Conservation (phyloP, 2,888 invertebrate species). For the Latheticus oryzae region DNA sequence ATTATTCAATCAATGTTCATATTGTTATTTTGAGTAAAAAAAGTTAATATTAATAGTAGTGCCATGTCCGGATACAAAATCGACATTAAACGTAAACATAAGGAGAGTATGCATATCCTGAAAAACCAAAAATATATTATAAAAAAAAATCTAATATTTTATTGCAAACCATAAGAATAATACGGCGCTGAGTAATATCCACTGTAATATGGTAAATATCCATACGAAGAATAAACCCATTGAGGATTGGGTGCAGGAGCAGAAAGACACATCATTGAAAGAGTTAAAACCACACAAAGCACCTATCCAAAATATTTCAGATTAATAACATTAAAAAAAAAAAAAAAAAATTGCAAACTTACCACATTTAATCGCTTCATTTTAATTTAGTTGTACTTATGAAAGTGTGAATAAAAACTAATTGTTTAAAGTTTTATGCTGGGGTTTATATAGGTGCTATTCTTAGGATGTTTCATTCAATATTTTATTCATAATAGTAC, state of each 20-base stretch:
- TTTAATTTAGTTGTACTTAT: too few species aligned
- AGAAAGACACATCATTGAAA: constrained; percentile 5
- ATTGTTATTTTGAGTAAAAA: too few species aligned
- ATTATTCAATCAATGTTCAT: too few species aligned
- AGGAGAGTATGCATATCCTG: constrained; percentile 26
- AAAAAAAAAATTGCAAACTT: constrained; percentile 9
- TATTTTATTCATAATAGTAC: too few species aligned
- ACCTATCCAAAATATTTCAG: too few species aligned
- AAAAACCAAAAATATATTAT: neutral
- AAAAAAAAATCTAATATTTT: neutral
- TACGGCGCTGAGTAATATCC: constrained; percentile 23
- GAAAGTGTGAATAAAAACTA: too few species aligned
- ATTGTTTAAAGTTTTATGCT: too few species aligned
- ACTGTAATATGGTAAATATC: constrained; percentile 24
- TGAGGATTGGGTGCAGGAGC: constrained; percentile 28
- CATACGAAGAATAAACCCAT: constrained; percentile 26
- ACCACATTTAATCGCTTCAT: constrained; percentile 19
- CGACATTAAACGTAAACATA: constrained; percentile 17
- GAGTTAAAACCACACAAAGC: constrained; percentile 17
- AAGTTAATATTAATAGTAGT: too few species aligned
- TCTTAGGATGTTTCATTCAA: constrained; percentile 18
- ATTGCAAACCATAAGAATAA: constrained; percentile 22
- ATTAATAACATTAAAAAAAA: constrained; percentile 3
- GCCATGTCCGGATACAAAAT: too few species aligned
- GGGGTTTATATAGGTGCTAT: constrained; percentile 22